phyloP scores from a whole-genome alignment of 2,797 vertebrate species.

The Setipinna tenuifilis region DNA sequence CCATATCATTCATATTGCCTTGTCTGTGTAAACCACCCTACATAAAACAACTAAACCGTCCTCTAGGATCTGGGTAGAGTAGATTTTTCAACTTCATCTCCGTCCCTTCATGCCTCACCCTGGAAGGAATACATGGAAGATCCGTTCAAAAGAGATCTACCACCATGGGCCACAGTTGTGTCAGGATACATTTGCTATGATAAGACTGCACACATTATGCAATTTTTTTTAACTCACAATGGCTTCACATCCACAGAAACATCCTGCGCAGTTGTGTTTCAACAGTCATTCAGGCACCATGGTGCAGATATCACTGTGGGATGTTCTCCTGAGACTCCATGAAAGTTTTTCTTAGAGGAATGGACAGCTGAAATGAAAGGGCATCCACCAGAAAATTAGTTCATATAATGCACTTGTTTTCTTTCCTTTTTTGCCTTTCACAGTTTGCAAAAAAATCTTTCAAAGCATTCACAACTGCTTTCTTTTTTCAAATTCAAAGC shows the following conservation, averaged over 20 bases:
- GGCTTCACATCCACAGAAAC: not conserved
- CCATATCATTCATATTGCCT: constrained; percentile 31
- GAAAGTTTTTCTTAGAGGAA: not conserved
- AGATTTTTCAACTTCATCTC: not conserved
- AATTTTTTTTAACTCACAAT: constrained; percentile 7
- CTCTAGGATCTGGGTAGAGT: not conserved
- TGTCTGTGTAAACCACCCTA: constrained; percentile 26
- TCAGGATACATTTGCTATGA: not conserved
- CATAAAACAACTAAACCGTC: not conserved
- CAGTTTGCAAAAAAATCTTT: not conserved
- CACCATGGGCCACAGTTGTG: not conserved
- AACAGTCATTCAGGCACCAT: not conserved
- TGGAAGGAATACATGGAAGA: constrained; percentile 15
- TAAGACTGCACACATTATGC: constrained; percentile 15
- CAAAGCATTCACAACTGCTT: not conserved
- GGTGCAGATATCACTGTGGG: not conserved
- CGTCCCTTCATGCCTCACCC: not conserved
- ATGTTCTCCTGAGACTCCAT: not conserved
- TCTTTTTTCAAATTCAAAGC: constrained; percentile 19
- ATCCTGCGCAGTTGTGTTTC: not conserved
- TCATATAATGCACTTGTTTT: not conserved
- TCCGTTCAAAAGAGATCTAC: not conserved
- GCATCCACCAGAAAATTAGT: not conserved
- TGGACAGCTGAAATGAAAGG: not conserved
- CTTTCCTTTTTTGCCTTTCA: constrained; percentile 7